Evolutionary conservation across 2,888 invertebrate genomes (phyloP).

Genomic region (Yponomeuta plumbellus): DNA sequence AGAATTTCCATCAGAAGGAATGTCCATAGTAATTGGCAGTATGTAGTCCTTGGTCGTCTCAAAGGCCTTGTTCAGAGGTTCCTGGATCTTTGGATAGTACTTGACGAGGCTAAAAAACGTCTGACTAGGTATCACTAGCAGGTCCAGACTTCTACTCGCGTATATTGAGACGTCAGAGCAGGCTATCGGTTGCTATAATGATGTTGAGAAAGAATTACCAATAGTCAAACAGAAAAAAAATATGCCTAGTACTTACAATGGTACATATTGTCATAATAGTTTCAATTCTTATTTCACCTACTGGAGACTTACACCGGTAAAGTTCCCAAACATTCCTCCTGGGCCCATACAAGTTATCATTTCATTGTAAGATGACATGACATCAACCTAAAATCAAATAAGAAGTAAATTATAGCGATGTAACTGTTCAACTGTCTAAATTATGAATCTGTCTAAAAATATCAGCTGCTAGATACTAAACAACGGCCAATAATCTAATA

Average conservation of each 20-base stretch:
- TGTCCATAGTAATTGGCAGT: conserved; percentile 57
- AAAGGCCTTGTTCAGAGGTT: conserved; percentile 59
- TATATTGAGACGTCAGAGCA: conserved; percentile 61
- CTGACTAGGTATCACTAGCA: conserved; percentile 58
- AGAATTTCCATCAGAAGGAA: neutral
- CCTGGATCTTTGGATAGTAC: conserved; percentile 64
- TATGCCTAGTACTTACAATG: too few relatives aligned
- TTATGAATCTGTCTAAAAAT: too few relatives aligned
- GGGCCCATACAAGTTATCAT: conserved; percentile 72
- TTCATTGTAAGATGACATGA: conserved; percentile 65
- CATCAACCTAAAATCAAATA: conserved; percentile 53
- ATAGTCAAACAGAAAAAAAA: too few relatives aligned
- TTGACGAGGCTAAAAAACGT: conserved; percentile 63
- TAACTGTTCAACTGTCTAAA: neutral
- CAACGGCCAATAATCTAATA: too few relatives aligned
- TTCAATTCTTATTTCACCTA: neutral
- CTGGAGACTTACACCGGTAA: conserved; percentile 48
- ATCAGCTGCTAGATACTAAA: too few relatives aligned
- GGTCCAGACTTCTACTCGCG: conserved; percentile 63
- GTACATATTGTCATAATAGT: neutral
- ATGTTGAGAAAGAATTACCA: too few relatives aligned
- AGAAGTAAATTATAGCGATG: neutral
- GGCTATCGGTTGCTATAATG: conserved; percentile 54
- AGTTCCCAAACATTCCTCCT: conserved; percentile 73
- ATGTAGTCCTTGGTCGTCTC: conserved; percentile 62